A percentile compares a stretch with the other conserved stretches of the same genome.
Evolutionary conservation across 2,113 vertebrate species (phyloP).

Genomic region (Puma concolor): DNA sequence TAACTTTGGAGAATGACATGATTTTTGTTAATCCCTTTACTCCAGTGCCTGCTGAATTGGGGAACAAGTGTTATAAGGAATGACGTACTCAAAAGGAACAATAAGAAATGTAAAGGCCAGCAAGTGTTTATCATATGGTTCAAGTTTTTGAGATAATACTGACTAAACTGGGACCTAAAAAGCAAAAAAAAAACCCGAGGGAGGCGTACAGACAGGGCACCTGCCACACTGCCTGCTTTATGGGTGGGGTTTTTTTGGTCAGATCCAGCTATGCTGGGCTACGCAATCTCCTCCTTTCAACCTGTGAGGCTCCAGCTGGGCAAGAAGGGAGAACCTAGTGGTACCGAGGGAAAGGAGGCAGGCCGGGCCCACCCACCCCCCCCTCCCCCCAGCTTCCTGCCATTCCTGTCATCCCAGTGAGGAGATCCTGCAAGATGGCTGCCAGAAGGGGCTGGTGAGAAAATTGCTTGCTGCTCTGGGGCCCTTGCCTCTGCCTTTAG

Average conservation of each 20-base stretch:
- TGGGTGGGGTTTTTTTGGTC: neutral
- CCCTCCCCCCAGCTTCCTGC: neutral
- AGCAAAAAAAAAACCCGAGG: neutral
- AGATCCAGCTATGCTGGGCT: neutral
- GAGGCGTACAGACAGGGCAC: neutral
- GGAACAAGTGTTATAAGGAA: slow-evolving; percentile 24
- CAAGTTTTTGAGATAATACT: neutral
- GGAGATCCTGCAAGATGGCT: neutral
- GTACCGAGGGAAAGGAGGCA: neutral
- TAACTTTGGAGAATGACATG: neutral
- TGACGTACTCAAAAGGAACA: neutral
- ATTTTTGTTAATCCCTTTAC: neutral
- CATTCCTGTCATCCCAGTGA: neutral
- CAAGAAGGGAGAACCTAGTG: neutral
- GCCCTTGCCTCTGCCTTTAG: neutral
- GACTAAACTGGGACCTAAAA: neutral
- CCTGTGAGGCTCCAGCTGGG: neutral
- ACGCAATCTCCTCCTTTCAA: neutral
- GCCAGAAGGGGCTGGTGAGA: neutral
- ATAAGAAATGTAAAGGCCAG: neutral
- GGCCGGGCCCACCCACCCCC: rapidly evolving
- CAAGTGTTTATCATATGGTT: neutral
- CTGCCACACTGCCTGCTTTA: neutral
- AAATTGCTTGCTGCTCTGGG: neutral
- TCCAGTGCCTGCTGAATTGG: neutral